phyloP scores from a whole-genome alignment of 2,888 invertebrate species.

The Melanotus villosus region DNA sequence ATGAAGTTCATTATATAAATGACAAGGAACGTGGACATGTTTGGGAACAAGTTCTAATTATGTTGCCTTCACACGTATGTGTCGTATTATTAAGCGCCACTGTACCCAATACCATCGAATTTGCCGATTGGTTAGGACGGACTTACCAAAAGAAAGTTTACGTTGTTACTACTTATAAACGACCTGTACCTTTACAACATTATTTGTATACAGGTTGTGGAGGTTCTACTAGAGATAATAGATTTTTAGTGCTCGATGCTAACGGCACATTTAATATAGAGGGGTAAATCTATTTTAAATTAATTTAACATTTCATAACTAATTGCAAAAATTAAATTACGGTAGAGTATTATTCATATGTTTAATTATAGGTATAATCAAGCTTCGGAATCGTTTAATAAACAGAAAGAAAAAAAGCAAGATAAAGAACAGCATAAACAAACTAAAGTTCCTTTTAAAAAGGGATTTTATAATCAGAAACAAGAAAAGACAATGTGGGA shows the following conservation, averaged over 20 bases:
- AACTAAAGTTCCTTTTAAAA: conserved; percentile 16
- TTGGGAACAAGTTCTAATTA: conserved; percentile 97
- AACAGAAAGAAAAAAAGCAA: conserved; percentile 33
- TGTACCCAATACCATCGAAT: conserved; percentile 96
- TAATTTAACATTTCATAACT: no score
- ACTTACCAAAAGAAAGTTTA: conserved; percentile 91
- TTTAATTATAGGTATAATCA: conserved; percentile 35
- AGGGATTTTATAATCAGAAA: conserved; percentile 65
- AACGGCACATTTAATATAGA: conserved; percentile 78
- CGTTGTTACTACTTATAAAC: conserved; percentile 92
- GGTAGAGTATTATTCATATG: no score
- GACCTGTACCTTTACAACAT: conserved; percentile 97
- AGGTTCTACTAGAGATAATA: conserved; percentile 82
- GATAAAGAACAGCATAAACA: conserved; percentile 18
- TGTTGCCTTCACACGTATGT: conserved; percentile 94
- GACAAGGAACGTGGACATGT: conserved; percentile 93
- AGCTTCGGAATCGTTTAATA: conserved; percentile 26
- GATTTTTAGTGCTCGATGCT: conserved; percentile 85
- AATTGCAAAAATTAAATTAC: no score
- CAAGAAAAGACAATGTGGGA: conserved; percentile 89
- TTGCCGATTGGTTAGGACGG: conserved; percentile 94
- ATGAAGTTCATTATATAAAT: conserved; percentile 99
- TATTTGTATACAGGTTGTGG: conserved; percentile 89
- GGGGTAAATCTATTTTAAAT: conserved; percentile 70
- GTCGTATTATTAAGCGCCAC: conserved; percentile 99